These are phyloP conservation scores for Benthochromis sp. DNA, from an alignment of 2,113 vertebrate species.

Conservation along the genomic window DNA sequence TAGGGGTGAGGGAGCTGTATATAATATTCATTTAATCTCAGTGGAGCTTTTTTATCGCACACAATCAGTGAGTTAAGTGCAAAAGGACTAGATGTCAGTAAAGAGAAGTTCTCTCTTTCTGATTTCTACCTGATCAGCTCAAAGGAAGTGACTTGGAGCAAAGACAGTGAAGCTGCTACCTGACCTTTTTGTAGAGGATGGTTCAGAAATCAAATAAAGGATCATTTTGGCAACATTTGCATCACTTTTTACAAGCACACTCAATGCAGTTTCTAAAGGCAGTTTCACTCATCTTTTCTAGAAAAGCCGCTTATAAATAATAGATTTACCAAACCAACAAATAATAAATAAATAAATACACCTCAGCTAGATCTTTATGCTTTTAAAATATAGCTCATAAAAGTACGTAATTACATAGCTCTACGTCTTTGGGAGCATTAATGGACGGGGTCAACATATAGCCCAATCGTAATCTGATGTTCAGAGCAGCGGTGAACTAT, in stretches of 20 bases:
- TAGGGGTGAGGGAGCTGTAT: not conserved
- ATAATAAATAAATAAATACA: not conserved
- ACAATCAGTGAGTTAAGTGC: not conserved
- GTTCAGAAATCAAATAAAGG: not conserved
- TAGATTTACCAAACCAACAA: not conserved
- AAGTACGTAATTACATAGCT: not conserved
- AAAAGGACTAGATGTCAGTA: not conserved
- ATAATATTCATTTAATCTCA: not conserved
- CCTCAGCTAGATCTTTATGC: not conserved
- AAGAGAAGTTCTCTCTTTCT: not conserved
- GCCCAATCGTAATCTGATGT: not conserved
- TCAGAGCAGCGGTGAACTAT: not conserved
- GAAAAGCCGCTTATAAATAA: not conserved
- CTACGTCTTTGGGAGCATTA: not conserved
- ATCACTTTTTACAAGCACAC: not conserved
- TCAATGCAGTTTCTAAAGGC: not conserved
- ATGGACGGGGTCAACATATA: not conserved
- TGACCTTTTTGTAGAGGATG: not conserved
- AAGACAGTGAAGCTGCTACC: not conserved
- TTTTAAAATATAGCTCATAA: not conserved
- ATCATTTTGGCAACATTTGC: not conserved
- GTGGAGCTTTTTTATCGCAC: not conserved
- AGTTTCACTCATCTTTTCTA: not conserved
- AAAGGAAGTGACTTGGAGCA: not conserved
- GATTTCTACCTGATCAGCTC: not conserved